phyloP scores from a whole-genome alignment of 2,113 vertebrate species.

The Heloderma charlesbogerti region DNA sequence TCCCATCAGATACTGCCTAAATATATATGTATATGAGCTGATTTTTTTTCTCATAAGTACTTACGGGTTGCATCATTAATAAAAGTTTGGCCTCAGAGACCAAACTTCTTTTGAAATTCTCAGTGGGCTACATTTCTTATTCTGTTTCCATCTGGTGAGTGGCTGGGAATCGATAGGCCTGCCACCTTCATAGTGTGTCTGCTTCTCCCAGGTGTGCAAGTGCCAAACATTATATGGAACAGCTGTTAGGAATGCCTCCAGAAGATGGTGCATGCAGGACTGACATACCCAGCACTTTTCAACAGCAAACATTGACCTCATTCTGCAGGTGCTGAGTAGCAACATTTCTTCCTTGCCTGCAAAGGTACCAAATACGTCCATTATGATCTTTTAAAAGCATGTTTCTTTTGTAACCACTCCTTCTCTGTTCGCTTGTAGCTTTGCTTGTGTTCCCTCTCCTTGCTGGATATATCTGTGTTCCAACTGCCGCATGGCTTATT shows the following conservation, averaged over 20 bases:
- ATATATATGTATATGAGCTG: too few relatives aligned
- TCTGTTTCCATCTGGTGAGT: constrained; percentile 32
- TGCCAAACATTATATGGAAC: constrained; percentile 26
- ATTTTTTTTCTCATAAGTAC: constrained; percentile 29
- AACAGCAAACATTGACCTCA: constrained; percentile 5
- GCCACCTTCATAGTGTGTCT: constrained; percentile 20
- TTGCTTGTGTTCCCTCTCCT: constrained; percentile 13
- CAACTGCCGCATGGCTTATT: constrained; percentile 55
- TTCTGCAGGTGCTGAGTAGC: not conserved
- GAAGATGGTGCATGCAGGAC: constrained; percentile 39
- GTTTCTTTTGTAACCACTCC: not conserved
- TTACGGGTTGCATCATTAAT: constrained; percentile 39
- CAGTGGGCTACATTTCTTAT: not conserved
- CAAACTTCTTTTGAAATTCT: constrained; percentile 25
- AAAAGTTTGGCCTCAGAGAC: constrained; percentile 35
- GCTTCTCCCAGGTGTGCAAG: constrained; percentile 25
- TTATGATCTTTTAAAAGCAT: not conserved
- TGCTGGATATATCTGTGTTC: constrained; percentile 16
- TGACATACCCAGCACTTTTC: not conserved
- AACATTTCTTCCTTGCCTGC: not conserved
- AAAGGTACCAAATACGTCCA: not conserved
- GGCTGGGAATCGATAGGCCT: constrained; percentile 52
- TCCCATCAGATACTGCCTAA: too few relatives aligned
- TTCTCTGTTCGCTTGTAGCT: constrained; percentile 4
- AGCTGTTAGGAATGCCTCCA: not conserved